Conservation (phyloP, 2,797 vertebrate species). For the Gymnodraco acuticeps region DNA sequence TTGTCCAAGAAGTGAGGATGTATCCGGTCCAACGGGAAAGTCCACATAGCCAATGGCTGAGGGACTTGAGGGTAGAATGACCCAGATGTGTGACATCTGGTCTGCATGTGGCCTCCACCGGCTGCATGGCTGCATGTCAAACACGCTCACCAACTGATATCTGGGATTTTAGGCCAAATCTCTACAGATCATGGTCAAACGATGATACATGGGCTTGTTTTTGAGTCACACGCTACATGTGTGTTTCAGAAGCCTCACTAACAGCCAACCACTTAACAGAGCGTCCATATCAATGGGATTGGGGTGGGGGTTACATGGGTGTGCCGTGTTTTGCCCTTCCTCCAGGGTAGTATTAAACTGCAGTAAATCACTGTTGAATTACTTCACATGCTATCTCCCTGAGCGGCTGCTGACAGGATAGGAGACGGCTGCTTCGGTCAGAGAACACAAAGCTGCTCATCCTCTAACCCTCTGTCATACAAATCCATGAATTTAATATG, state of each 20-base stretch:
- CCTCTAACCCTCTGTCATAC: constrained; percentile 18
- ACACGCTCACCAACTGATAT: constrained; percentile 57
- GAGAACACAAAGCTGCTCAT: constrained; percentile 23
- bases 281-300: constrained; percentile 20
- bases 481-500: constrained; percentile 27
- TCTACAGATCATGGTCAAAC: constrained; percentile 29
- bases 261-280: constrained; percentile 38
- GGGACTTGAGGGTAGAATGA: constrained; percentile 47
- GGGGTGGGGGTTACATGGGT: constrained; percentile 37
- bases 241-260: constrained; percentile 14
- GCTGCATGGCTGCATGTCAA: constrained; percentile 67
- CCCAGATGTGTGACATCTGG: constrained; percentile 76
- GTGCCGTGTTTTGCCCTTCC: constrained; percentile 44
- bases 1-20: constrained; percentile 64
- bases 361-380: constrained; percentile 37
- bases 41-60: constrained; percentile 67
- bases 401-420: constrained; percentile 16
- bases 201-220: constrained; percentile 60
- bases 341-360: constrained; percentile 32
- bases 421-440: constrained; percentile 39
- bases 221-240: constrained; percentile 41
- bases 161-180: constrained; percentile 37
- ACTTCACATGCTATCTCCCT: constrained; percentile 12
- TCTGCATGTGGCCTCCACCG: constrained; percentile 67
- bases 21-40: constrained; percentile 74